phyloP scores from a whole-genome alignment of 1,140 invertebrate genomes.

The Drosophila eugracilis region DNA sequence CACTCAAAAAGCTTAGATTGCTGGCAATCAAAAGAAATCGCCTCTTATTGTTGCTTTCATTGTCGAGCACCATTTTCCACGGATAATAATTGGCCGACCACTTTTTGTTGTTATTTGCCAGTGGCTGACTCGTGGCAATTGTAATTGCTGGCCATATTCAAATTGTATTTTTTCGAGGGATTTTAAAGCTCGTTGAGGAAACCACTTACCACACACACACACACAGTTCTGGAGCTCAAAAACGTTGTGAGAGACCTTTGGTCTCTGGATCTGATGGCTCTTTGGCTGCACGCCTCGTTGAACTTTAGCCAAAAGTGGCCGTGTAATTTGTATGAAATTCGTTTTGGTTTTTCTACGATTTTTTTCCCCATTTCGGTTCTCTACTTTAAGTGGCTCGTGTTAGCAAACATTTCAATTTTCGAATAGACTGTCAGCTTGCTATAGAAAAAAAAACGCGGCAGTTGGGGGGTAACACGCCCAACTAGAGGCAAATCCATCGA shows the following conservation, averaged over 20 bases:
- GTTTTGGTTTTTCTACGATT: slow-evolving; percentile 42
- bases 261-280: slow-evolving; percentile 44
- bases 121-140: slow-evolving; percentile 29
- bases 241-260: slow-evolving; percentile 21
- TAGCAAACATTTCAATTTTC: slow-evolving; percentile 81
- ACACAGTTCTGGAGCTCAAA: not conserved
- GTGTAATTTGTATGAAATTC: slow-evolving; percentile 74
- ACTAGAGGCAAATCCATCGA: slow-evolving; percentile 38
- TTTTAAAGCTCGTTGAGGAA: slow-evolving; percentile 24
- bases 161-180: slow-evolving; percentile 55
- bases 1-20: slow-evolving; percentile 14
- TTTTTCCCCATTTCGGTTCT: slow-evolving; percentile 3
- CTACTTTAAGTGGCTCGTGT: slow-evolving; percentile 64
- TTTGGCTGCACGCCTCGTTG: slow-evolving; percentile 70
- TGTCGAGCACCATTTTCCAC: slow-evolving; percentile 33
- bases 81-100: slow-evolving; percentile 56
- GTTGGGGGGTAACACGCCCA: slow-evolving; percentile 13
- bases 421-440: slow-evolving; percentile 53
- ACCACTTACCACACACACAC: slow-evolving; percentile 37
- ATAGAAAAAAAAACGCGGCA: slow-evolving; percentile 10
- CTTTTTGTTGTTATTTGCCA: slow-evolving; percentile 4
- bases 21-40: slow-evolving; percentile 24
- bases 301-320: slow-evolving; percentile 71
- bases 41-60: slow-evolving; percentile 32
- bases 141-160: slow-evolving; percentile 71